Evolutionary conservation across 2,888 invertebrate genomes (phyloP).

Genomic region (Platypus cylindrus): DNA sequence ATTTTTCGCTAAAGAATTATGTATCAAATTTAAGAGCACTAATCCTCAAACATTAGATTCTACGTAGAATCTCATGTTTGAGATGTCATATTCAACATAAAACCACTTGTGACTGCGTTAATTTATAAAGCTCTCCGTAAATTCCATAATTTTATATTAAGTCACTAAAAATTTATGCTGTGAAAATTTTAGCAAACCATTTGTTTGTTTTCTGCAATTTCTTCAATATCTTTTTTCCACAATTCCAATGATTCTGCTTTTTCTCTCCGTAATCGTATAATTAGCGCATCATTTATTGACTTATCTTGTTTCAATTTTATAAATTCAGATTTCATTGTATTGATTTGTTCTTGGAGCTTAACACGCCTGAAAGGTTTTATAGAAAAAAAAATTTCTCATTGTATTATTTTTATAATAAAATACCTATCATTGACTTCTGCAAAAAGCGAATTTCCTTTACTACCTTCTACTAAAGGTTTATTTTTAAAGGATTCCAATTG

Average conservation of each 20-base stretch:
- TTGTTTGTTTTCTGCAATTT: conserved; percentile 17
- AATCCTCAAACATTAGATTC: too few relatives aligned
- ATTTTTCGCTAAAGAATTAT: too few relatives aligned
- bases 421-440: conserved; percentile 24
- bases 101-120: not conserved
- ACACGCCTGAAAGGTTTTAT: conserved; percentile 19
- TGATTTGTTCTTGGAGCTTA: conserved; percentile 24
- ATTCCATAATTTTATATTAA: too few relatives aligned
- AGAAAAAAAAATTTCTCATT: not conserved
- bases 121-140: too few relatives aligned
- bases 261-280: conserved; percentile 20
- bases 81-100: too few relatives aligned
- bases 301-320: conserved; percentile 22
- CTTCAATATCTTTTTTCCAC: conserved; percentile 20
- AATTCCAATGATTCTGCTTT: conserved; percentile 18
- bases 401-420: not conserved
- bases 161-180: too few relatives aligned
- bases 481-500: conserved; percentile 25
- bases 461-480: conserved; percentile 23
- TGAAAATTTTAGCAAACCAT: conserved; percentile 3
- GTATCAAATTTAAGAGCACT: too few relatives aligned
- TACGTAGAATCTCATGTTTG: too few relatives aligned
- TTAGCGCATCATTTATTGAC: conserved; percentile 15
- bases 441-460: conserved; percentile 31
- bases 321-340: conserved; percentile 24